These are phyloP conservation scores for Dryomyza anilis DNA, from an alignment of 2,888 invertebrate species.

Conservation along the genomic window DNA sequence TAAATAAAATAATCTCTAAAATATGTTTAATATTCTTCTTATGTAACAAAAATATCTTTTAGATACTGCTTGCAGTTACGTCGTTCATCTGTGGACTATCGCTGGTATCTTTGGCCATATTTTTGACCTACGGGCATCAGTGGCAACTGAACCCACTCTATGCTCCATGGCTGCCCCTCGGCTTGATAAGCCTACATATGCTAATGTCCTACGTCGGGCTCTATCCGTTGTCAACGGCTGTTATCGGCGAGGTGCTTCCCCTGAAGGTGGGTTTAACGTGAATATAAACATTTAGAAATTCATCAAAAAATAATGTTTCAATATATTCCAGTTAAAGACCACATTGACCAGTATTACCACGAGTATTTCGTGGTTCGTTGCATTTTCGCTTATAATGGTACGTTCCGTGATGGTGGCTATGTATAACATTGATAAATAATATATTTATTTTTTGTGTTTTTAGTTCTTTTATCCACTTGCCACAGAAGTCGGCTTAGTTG, in stretches of 20 bases:
- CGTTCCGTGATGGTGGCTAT: background rate
- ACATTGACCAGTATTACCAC: conserved; percentile 41
- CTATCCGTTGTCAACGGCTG: conserved; percentile 48
- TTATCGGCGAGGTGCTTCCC: conserved; percentile 50
- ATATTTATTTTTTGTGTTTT: conserved; percentile 8
- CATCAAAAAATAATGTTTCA: no score
- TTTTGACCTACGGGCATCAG: conserved; percentile 34
- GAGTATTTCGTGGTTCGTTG: conserved; percentile 43
- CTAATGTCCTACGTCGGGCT: conserved; percentile 50
- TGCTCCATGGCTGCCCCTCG: conserved; percentile 42
- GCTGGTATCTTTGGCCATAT: conserved; percentile 40
- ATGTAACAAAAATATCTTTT: background rate
- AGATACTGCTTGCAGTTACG: conserved; percentile 47
- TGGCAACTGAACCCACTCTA: conserved; percentile 33
- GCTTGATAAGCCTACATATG: conserved; percentile 42
- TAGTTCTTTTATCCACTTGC: conserved; percentile 42
- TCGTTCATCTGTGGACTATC: conserved; percentile 43
- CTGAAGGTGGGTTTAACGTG: conserved; percentile 48
- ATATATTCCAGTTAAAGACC: conserved; percentile 43
- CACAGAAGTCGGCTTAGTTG: conserved; percentile 37
- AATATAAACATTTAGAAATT: no score
- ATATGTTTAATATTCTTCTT: background rate
- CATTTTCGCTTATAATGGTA: conserved; percentile 47
- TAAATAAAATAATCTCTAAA: no score
- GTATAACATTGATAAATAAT: background rate